Evolutionary conservation across 2,113 vertebrate species (phyloP).

Genomic region (Myodes glareolus): DNA sequence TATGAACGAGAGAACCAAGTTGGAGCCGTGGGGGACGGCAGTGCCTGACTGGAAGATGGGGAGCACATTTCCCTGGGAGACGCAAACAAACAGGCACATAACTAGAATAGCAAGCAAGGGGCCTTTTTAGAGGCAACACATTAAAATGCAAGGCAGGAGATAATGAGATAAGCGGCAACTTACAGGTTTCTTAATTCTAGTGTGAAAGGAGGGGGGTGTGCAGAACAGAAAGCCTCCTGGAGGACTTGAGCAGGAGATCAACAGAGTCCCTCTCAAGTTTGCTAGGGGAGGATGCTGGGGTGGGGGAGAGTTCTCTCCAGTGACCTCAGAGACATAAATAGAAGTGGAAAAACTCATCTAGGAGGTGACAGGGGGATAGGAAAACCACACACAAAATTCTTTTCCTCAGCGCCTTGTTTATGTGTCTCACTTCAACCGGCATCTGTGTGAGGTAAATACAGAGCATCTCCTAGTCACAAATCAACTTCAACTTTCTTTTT

Average conservation of each 20-base stretch:
- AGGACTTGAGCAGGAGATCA: slow-evolving; percentile 28
- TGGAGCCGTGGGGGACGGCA: slow-evolving; percentile 43
- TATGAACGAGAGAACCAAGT: slow-evolving; percentile 59
- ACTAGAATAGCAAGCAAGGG: slow-evolving; percentile 89
- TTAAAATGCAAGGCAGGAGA: slow-evolving; percentile 91
- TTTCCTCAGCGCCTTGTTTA: background rate
- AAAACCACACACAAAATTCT: background rate
- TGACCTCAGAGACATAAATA: slow-evolving; percentile 44
- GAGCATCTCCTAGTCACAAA: background rate
- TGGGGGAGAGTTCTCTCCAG: background rate
- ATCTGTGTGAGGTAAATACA: background rate
- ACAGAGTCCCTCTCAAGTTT: background rate
- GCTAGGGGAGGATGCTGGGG: background rate
- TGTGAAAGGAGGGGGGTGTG: slow-evolving; percentile 46
- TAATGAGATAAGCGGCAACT: slow-evolving; percentile 89
- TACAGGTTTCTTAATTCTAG: slow-evolving; percentile 85
- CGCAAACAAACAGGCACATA: slow-evolving; percentile 87
- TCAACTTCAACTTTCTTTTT: background rate
- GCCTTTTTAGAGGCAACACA: slow-evolving; percentile 86
- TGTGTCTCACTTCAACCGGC: background rate
- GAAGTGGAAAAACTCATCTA: background rate
- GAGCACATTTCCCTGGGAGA: slow-evolving; percentile 88
- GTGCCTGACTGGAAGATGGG: slow-evolving; percentile 86
- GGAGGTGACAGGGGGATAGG: background rate
- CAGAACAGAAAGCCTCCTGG: background rate